These are phyloP conservation scores for Nymphalis urticae DNA, from an alignment of 2,888 invertebrate genomes.

Conservation along the genomic window DNA sequence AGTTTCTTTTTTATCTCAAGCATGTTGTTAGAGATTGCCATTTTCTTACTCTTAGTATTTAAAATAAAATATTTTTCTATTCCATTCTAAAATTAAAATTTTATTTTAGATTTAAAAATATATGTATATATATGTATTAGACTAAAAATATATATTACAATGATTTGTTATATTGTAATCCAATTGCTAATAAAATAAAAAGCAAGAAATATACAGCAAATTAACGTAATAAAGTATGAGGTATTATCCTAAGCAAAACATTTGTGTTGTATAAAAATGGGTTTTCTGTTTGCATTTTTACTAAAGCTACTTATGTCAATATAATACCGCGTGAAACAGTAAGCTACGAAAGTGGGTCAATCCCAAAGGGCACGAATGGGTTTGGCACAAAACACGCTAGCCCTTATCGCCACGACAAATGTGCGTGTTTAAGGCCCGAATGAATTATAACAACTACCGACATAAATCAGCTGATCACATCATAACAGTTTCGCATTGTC, in stretches of 20 bases:
- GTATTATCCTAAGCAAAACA: neutral
- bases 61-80: no score
- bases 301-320: slow-evolving; percentile 28
- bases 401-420: slow-evolving; percentile 56
- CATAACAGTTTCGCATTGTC: slow-evolving; percentile 44
- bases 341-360: slow-evolving; percentile 36
- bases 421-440: slow-evolving; percentile 51
- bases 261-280: neutral
- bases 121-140: no score
- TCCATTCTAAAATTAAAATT: no score
- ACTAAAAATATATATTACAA: no score
- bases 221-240: neutral
- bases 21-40: no score
- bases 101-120: no score
- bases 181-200: no score
- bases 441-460: slow-evolving; percentile 54
- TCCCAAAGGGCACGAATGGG: slow-evolving; percentile 36
- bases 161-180: no score
- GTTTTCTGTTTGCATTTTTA: slow-evolving; percentile 6
- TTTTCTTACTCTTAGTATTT: no score
- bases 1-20: no score
- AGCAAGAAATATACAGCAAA: no score
- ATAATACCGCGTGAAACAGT: slow-evolving; percentile 31
- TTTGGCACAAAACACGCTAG: slow-evolving; percentile 38
- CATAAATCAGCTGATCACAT: slow-evolving; percentile 63